Percentiles rank a stretch among this genome's conserved stretches.
These are phyloP conservation scores for Notarius lentiginosus DNA, from an alignment of 2,113 vertebrate species.

Conservation along the genomic window DNA sequence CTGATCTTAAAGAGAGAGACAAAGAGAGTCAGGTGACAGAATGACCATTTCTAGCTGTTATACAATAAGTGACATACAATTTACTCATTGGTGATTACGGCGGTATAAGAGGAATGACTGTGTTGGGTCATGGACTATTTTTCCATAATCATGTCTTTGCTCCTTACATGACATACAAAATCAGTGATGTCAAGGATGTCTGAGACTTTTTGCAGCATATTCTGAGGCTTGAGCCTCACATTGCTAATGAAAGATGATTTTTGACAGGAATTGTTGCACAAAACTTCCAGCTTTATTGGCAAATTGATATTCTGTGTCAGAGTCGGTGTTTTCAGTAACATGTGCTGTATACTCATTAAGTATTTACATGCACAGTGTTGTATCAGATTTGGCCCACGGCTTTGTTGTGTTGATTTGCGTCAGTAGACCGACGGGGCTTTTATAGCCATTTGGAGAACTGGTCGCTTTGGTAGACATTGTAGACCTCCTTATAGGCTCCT, in stretches of 20 bases:
- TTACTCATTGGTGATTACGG: not conserved
- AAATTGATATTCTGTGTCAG: constrained; percentile 3
- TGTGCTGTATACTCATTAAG: not conserved
- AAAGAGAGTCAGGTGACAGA: not conserved
- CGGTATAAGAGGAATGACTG: not conserved
- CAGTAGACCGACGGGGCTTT: constrained; percentile 10
- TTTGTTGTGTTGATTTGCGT: constrained; percentile 26
- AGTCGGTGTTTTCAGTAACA: constrained; percentile 8
- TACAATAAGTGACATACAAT: not conserved
- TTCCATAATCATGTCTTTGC: not conserved
- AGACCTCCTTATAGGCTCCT: constrained; percentile 45
- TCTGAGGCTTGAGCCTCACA: not conserved
- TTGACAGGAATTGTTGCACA: not conserved
- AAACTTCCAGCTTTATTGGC: not conserved
- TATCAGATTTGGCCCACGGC: constrained; percentile 31
- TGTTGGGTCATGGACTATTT: not conserved
- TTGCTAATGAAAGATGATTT: not conserved
- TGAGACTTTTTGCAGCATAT: not conserved
- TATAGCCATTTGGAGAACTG: constrained; percentile 40
- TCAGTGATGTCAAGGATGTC: not conserved
- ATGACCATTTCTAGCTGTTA: not conserved
- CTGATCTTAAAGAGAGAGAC: not conserved
- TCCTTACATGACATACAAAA: not conserved
- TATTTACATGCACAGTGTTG: constrained; percentile 31
- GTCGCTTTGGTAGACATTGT: constrained; percentile 41